Base-by-base conservation (phyloP, 2,113 vertebrate genomes). In the Accipiter virgatus region DNA sequence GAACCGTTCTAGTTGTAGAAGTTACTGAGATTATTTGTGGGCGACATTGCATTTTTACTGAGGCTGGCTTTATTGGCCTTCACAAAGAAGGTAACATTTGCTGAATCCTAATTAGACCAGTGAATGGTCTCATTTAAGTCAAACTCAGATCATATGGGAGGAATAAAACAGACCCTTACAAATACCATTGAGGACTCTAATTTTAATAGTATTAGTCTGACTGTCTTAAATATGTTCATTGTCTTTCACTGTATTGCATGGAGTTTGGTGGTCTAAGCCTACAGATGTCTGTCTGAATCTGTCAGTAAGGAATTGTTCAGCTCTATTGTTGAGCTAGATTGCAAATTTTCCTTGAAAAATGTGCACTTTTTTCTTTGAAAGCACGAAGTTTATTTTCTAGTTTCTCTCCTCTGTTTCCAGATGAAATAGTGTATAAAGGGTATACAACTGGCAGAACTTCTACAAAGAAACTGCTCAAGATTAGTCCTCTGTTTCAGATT, bases 21-120 rank as follows among this genome's bases (percentile, higher is more conserved):
- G 63, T 65, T 87, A 42, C 38, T 55, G 61, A 50, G 47, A 6
- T 82, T 82, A 61, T 71, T 74, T 92, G 79, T 88, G 36, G 43
- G 50, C 10, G 5, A 25, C 31, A 6, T 23, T 85, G 43, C 40
- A 22, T 75, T 88, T 92, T 87, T 67, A 56, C 29, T 47, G 53
- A 82, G 70, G 9, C 58, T 71, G 63, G 7, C n/a, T 93, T 88
- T 83, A 32, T 79, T 2, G 7, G 66, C 32, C 65, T 85, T 82
- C 62, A 82, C 26, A 82, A 92, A 90, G 82, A 80, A 80, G 48
- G 58, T 82, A 75, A 27, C 74, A 55, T 73, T 97, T 91, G 74
- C 86, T 90, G 94, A 90, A 85, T 90, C 48, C 82, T 93, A 92
- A 83, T 95, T 88, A 92, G 62, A 73, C 34, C 58, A 62, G 25